Evolutionary conservation across 2,888 invertebrate species (phyloP), one percentile per base, ranked within the genome.

Genomic region (Orthonevra nobilis): DNA sequence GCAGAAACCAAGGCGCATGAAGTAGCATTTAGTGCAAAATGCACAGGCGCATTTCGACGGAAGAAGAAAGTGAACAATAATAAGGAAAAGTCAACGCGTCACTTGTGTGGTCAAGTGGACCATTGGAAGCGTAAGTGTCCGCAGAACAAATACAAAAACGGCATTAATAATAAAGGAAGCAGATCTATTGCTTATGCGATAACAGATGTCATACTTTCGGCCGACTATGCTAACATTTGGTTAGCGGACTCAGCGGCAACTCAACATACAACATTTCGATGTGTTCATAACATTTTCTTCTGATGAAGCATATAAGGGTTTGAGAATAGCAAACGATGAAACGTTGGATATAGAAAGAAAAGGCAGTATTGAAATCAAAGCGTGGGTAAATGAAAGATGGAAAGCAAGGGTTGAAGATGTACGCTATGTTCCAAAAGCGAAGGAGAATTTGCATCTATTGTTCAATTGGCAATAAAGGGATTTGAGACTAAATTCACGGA

Each of bases 1-100:
- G n/a, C n/a, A n/a, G n/a, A n/a, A n/a, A n/a, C n/a, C n/a, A n/a
- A 75, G 30, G 30, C 46, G 14, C 46, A 48, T 17, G 60, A 60
- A 34, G 60, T 15, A 23, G 46, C 46, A 9, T 61, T 61, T 46
- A 61, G 60, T 34, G 23, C 23, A 28, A 34, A 5, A 34, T 10
- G n/a, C 17, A n/a, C 14, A 9, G 4, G n/a, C 32, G 12, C 44
- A 34, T n/a, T n/a, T n/a, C n/a, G n/a, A 19, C 44, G 34, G 44
- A 60, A 44, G 20, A 60, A 32, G 12, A 52, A 12, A 44, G 6
- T 42, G 52, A 46, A 6, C 26, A 15, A 44, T n/a, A n/a, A n/a
- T n/a, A 46, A 19, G 28, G 32, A 42, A 23, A 66, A 38, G 32
- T 32, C 64, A 12, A 34, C 19, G 5, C 44, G 46, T 58, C 23